These are phyloP conservation scores for Agriopis leucophaearia DNA, from an alignment of 2,888 invertebrate genomes.

Conservation along the genomic window DNA sequence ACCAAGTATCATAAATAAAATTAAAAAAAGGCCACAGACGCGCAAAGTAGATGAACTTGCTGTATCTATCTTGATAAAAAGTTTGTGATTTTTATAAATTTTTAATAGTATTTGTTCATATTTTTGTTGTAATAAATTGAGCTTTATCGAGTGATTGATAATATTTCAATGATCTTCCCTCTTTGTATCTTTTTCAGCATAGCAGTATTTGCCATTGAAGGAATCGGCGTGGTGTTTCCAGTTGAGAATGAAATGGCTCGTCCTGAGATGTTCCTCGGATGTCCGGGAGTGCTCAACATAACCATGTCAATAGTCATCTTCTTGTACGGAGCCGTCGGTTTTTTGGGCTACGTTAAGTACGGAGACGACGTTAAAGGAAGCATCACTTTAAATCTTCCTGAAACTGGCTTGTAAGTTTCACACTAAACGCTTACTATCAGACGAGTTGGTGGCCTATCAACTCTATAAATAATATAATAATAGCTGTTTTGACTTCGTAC, in stretches of 20 bases:
- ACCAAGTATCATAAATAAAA: too few relatives aligned
- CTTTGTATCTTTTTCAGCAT: conserved; percentile 86
- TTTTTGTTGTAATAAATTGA: too few relatives aligned
- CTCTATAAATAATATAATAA: too few relatives aligned
- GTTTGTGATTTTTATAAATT: too few relatives aligned
- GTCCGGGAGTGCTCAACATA: conserved; percentile 94
- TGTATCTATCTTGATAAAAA: too few relatives aligned
- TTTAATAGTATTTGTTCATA: too few relatives aligned
- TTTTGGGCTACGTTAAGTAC: conserved; percentile 95
- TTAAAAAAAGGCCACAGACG: too few relatives aligned
- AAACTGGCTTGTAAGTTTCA: conserved; percentile 87
- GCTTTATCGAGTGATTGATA: too few relatives aligned
- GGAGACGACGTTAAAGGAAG: conserved; percentile 91
- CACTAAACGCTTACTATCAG: neutral
- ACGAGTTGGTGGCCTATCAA: too few relatives aligned
- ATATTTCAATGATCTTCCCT: too few relatives aligned
- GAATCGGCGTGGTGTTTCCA: conserved; percentile 96
- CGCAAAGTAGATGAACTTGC: too few relatives aligned
- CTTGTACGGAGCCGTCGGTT: conserved; percentile 93
- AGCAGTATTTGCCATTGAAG: conserved; percentile 98
- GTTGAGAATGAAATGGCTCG: conserved; percentile 96
- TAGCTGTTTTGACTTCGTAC: too few relatives aligned
- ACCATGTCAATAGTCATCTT: conserved; percentile 93
- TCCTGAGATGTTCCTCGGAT: conserved; percentile 92
- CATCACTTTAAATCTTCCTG: conserved; percentile 94